Percentiles rank a stretch among this genome's conserved stretches.
phyloP scores from a whole-genome alignment of 35 echinoderm and acorn worm species.

The Stichopus chloronotus region DNA sequence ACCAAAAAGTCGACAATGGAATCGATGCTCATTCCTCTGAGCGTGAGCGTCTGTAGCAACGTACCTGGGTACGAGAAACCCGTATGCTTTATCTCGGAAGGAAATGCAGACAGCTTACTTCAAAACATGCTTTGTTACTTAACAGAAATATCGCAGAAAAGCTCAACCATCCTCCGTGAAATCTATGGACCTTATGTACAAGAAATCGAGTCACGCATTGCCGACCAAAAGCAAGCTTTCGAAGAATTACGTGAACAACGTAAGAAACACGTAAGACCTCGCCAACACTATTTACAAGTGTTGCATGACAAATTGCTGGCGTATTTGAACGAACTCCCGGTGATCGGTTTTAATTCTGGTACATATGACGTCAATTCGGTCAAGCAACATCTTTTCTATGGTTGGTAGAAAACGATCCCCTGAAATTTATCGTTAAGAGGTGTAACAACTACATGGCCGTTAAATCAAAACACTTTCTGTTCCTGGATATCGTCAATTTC shows the following conservation, averaged over 20 bases:
- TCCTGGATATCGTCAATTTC: too few relatives aligned
- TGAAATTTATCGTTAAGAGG: too few relatives aligned
- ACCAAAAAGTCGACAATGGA: too few relatives aligned
- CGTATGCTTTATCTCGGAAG: too few relatives aligned
- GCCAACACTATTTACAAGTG: neutral
- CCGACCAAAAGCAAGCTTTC: neutral
- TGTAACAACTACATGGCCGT: neutral
- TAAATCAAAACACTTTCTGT: too few relatives aligned
- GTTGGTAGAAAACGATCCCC: too few relatives aligned
- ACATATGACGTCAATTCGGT: neutral
- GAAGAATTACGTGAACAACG: neutral
- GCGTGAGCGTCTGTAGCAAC: too few relatives aligned
- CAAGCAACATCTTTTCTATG: neutral
- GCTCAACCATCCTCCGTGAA: too few relatives aligned
- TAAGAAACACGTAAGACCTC: neutral
- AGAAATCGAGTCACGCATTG: constrained; percentile 12
- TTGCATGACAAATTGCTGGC: neutral
- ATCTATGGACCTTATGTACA: neutral
- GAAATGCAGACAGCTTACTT: neutral
- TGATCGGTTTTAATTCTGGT: too few relatives aligned
- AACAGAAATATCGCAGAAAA: neutral
- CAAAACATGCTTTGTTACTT: constrained; percentile 22
- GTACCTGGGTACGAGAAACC: too few relatives aligned
- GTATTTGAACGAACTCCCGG: neutral
- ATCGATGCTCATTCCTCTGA: too few relatives aligned